phyloP scores from a whole-genome alignment of 1,140 invertebrate genomes.

The Copidosoma floridanum region DNA sequence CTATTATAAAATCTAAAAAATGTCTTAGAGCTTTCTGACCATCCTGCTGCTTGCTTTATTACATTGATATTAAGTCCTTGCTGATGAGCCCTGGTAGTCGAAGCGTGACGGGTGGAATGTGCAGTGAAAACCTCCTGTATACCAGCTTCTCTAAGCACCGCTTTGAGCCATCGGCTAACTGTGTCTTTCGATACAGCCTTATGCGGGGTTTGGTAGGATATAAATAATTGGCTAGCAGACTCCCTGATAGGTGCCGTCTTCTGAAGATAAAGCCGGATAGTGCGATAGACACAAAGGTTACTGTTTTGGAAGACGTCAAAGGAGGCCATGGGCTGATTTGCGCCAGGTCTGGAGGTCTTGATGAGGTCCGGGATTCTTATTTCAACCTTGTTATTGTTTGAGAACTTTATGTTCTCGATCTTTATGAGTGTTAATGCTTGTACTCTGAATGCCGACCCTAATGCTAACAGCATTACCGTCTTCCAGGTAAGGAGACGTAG shows the following conservation, averaged over 20 bases:
- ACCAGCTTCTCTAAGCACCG: too few species aligned
- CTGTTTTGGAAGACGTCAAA: neutral
- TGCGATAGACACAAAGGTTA: neutral
- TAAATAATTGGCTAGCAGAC: slow-evolving; percentile 13
- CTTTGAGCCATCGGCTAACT: slow-evolving; percentile 1
- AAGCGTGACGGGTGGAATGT: too few species aligned
- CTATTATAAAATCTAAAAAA: too few species aligned
- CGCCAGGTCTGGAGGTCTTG: too few species aligned
- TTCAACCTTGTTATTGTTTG: neutral
- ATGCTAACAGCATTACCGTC: too few species aligned
- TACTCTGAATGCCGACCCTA: slow-evolving; percentile 31
- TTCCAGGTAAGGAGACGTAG: slow-evolving; percentile 25
- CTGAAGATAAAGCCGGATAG: neutral
- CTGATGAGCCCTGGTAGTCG: too few species aligned
- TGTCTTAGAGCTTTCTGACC: too few species aligned
- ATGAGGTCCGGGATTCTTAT: slow-evolving; percentile 21
- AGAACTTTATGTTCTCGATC: slow-evolving; percentile 17
- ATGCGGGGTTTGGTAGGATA: slow-evolving; percentile 27
- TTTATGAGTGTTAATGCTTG: too few species aligned
- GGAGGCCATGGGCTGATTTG: neutral
- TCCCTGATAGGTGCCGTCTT: neutral
- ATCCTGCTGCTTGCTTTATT: too few species aligned
- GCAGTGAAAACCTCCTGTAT: too few species aligned
- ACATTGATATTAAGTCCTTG: too few species aligned
- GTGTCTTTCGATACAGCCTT: slow-evolving; percentile 16